These are phyloP conservation scores for Lophius americanus DNA, from an alignment of 2,797 vertebrate species.

Conservation along the genomic window DNA sequence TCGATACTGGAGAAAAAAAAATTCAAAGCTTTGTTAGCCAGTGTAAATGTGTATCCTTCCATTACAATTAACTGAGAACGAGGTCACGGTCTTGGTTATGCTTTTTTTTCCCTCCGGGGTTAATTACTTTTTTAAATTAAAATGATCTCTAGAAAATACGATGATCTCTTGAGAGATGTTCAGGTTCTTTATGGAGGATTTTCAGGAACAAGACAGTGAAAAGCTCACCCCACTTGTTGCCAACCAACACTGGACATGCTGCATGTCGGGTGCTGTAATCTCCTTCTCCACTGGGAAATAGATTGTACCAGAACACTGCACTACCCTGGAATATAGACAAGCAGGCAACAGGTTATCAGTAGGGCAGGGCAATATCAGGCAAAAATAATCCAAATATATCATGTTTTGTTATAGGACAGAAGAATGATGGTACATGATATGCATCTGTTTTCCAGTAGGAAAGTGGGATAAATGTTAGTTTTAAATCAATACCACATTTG, in stretches of 20 bases:
- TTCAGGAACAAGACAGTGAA: not conserved
- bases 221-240: conserved; percentile 97
- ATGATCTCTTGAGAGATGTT: not conserved
- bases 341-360: not conserved
- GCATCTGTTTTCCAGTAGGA: no score
- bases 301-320: conserved; percentile 98
- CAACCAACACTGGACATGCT: conserved; percentile 96
- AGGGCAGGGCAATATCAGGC: not conserved
- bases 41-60: not conserved
- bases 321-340: conserved; percentile 81
- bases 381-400: no score
- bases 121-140: not conserved
- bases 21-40: not conserved
- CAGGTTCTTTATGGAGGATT: not conserved
- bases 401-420: no score
- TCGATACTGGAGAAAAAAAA: conserved; percentile 86
- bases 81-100: not conserved
- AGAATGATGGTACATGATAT: no score
- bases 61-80: not conserved
- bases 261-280: conserved; percentile 98
- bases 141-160: not conserved
- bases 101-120: no score
- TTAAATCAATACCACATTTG: no score
- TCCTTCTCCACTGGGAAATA: conserved; percentile 95
- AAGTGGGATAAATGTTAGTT: no score